Conservation (phyloP, 2,888 invertebrate genomes). For the Tipula unca region DNA sequence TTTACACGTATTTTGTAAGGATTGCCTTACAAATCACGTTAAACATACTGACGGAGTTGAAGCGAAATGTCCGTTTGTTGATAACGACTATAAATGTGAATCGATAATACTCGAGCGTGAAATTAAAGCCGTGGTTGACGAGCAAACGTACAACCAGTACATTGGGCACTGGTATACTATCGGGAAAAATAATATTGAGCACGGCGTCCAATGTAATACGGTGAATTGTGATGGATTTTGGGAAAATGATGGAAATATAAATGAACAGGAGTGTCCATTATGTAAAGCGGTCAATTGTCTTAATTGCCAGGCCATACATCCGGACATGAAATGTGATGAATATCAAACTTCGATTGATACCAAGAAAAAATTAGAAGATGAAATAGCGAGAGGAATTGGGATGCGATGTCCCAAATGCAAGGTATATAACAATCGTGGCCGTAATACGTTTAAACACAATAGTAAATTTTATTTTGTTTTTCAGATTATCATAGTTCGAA, state of each 20-base stretch:
- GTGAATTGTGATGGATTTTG: constrained; percentile 85
- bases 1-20: constrained; percentile 19
- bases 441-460: neutral
- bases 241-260: constrained; percentile 76
- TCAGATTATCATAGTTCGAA: constrained; percentile 62
- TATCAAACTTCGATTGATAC: neutral
- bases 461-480: neutral
- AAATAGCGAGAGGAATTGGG: neutral
- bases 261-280: constrained; percentile 73
- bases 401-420: constrained; percentile 15
- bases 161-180: constrained; percentile 34
- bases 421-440: neutral
- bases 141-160: neutral
- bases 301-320: constrained; percentile 52
- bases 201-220: constrained; percentile 83
- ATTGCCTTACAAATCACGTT: neutral
- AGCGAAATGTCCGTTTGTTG: constrained; percentile 2
- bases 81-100: neutral
- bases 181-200: constrained; percentile 70
- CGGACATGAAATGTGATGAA: neutral
- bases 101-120: constrained; percentile 16
- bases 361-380: neutral
- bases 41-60: neutral
- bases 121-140: neutral
- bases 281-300: constrained; percentile 73